Percentiles rank a stretch among this genome's conserved stretches.
These are phyloP conservation scores for Urosaurus nigricauda DNA, from an alignment of 2,797 vertebrate genomes.

Conservation along the genomic window DNA sequence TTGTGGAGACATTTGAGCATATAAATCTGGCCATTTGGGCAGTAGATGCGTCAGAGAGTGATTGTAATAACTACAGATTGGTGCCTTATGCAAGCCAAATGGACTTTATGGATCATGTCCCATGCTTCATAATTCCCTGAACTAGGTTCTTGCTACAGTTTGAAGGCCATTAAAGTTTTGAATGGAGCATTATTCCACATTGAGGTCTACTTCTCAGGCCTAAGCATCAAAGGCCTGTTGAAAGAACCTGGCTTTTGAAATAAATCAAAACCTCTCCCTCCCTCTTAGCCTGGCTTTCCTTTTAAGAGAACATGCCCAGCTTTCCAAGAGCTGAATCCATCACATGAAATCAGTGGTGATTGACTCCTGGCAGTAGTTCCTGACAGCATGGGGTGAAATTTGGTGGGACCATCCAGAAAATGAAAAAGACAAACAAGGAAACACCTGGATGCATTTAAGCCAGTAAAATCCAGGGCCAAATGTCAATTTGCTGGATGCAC, in stretches of 20 bases:
- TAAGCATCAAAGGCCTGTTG: conserved; percentile 59
- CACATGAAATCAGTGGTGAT: neutral
- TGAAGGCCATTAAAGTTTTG: conserved; percentile 60
- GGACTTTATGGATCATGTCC: conserved; percentile 75
- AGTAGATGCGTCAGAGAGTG: conserved; percentile 75
- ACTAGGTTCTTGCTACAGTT: conserved; percentile 34
- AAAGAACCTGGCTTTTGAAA: conserved; percentile 66
- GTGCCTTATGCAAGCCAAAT: conserved; percentile 72
- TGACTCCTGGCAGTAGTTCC: neutral
- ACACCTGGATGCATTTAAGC: conserved; percentile 27
- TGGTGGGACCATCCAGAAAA: conserved; percentile 5
- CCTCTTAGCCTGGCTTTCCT: neutral
- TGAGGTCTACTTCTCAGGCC: neutral
- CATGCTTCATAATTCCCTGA: conserved; percentile 59
- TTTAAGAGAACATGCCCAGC: neutral
- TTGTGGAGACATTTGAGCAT: conserved; percentile 78
- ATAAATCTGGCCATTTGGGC: conserved; percentile 81
- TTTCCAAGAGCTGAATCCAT: conserved; percentile 3
- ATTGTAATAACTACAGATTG: conserved; percentile 77
- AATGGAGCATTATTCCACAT: conserved; percentile 8
- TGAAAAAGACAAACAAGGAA: neutral
- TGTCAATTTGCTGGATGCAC: neutral
- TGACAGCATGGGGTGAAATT: neutral
- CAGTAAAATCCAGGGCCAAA: conserved; percentile 20
- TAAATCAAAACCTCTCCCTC: conserved; percentile 20